Conservation (phyloP, 1,140 invertebrate genomes). For the Drosophila santomea region DNA sequence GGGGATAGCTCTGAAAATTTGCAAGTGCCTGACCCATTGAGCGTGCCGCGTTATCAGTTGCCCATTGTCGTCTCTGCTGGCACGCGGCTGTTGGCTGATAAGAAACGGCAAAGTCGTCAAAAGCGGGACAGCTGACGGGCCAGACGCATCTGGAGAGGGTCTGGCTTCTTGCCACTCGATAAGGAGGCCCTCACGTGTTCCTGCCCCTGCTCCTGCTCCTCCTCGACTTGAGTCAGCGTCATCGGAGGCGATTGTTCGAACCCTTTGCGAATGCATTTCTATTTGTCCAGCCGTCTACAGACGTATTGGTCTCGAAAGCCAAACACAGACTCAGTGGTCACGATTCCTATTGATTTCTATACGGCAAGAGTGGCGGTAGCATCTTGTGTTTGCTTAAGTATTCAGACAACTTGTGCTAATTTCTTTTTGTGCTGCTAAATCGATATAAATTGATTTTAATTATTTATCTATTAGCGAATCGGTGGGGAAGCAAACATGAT, state of each 20-base stretch:
- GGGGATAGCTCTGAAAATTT: constrained; percentile 35
- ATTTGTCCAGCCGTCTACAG: constrained; percentile 31
- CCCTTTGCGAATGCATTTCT: constrained; percentile 28
- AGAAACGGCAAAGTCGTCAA: constrained; percentile 10
- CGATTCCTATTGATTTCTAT: constrained; percentile 42
- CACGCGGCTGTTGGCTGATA: constrained; percentile 70
- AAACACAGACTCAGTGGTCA: constrained; percentile 23
- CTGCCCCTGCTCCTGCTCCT: constrained; percentile 21
- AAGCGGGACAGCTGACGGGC: constrained; percentile 33
- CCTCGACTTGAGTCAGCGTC: neutral
- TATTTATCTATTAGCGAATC: constrained; percentile 80
- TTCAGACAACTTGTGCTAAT: constrained; percentile 77
- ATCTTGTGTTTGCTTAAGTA: constrained; percentile 63
- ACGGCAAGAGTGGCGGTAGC: constrained; percentile 30
- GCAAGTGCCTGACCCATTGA: constrained; percentile 64
- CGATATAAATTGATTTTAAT: constrained; percentile 84
- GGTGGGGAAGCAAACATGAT: constrained; percentile 55
- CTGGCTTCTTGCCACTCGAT: constrained; percentile 23
- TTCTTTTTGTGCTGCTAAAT: constrained; percentile 74
- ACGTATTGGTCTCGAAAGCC: constrained; percentile 8
- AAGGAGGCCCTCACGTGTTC: constrained; percentile 61
- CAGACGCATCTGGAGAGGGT: constrained; percentile 53
- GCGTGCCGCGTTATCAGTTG: constrained; percentile 48
- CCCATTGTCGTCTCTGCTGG: constrained; percentile 41
- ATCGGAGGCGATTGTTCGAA: constrained; percentile 17